These are phyloP conservation scores for Melipona beecheii DNA, from an alignment of 2,888 invertebrate genomes.

Conservation along the genomic window DNA sequence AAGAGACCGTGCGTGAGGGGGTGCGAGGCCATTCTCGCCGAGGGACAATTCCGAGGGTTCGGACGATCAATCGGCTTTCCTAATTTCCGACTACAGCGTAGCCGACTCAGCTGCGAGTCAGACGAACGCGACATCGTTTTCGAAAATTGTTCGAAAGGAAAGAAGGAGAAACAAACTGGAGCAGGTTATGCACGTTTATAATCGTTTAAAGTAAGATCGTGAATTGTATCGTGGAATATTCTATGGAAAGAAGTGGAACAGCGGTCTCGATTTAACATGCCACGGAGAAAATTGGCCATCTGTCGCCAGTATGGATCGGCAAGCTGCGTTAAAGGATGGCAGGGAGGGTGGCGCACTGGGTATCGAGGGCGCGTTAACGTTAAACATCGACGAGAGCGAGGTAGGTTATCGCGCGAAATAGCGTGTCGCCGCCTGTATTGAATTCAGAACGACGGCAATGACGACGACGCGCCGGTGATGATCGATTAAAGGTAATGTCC, in stretches of 20 bases:
- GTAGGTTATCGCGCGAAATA: constrained; percentile 28
- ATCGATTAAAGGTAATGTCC: constrained; percentile 46
- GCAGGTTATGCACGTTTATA: neutral
- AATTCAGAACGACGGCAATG: constrained; percentile 39
- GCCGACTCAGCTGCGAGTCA: neutral
- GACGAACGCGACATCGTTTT: neutral
- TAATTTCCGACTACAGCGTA: constrained; percentile 49
- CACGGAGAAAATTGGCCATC: constrained; percentile 21
- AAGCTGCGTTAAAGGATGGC: constrained; percentile 14
- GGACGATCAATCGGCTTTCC: constrained; percentile 67
- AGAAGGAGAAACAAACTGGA: neutral
- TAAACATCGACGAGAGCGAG: constrained; percentile 13
- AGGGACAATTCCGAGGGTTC: constrained; percentile 44
- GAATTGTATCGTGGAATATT: neutral
- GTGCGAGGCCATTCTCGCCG: constrained; percentile 56
- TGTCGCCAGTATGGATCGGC: neutral
- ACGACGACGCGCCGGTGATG: constrained; percentile 11
- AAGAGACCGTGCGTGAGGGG: constrained; percentile 42
- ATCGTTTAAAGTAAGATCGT: neutral
- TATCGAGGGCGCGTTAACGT: constrained; percentile 34
- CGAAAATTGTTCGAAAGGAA: neutral
- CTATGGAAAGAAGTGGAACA: neutral
- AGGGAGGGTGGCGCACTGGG: neutral
- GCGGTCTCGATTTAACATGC: constrained; percentile 27
- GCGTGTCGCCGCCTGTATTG: constrained; percentile 14